A percentile compares a stretch with the other conserved stretches of the same genome.
phyloP scores from a whole-genome alignment of 2,113 vertebrate species.

The Rhinogobius similis region DNA sequence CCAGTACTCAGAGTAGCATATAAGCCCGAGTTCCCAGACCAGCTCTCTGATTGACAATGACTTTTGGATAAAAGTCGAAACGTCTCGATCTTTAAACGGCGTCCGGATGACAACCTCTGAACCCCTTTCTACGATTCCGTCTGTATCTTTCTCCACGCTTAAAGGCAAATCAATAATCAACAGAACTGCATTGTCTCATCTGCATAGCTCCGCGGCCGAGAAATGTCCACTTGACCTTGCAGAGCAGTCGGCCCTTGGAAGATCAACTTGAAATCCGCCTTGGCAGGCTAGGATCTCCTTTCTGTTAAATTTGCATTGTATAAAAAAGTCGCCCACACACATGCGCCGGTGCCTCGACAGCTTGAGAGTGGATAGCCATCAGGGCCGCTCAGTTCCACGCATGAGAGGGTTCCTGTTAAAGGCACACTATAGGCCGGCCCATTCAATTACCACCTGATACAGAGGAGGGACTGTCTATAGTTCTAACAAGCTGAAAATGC shows the following conservation, averaged over 20 bases:
- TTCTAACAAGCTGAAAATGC: constrained; percentile 51
- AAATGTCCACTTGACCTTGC: constrained; percentile 14
- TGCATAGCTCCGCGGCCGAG: constrained; percentile 2
- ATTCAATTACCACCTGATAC: constrained; percentile 61
- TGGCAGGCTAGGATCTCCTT: not conserved
- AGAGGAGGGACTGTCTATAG: constrained; percentile 44
- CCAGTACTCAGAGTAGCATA: too few species aligned
- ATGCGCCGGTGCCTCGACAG: constrained; percentile 38
- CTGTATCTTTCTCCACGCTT: not conserved
- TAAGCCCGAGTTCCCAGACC: too few species aligned
- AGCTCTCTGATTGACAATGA: too few species aligned
- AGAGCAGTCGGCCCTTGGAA: constrained; percentile 7
- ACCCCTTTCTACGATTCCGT: too few species aligned
- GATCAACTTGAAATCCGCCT: constrained; percentile 20
- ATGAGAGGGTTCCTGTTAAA: constrained; percentile 66
- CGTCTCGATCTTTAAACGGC: too few species aligned
- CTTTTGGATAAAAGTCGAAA: too few species aligned
- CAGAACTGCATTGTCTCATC: constrained; percentile 13
- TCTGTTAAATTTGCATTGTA: constrained; percentile 33
- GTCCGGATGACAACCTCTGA: too few species aligned
- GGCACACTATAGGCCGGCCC: constrained; percentile 52
- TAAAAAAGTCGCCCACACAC: constrained; percentile 2
- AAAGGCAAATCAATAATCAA: constrained; percentile 11
- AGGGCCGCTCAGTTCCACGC: constrained; percentile 51
- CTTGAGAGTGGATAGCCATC: constrained; percentile 59